Base-by-base conservation (phyloP, 1,140 invertebrate genomes). In the Eufriesea mexicana region DNA sequence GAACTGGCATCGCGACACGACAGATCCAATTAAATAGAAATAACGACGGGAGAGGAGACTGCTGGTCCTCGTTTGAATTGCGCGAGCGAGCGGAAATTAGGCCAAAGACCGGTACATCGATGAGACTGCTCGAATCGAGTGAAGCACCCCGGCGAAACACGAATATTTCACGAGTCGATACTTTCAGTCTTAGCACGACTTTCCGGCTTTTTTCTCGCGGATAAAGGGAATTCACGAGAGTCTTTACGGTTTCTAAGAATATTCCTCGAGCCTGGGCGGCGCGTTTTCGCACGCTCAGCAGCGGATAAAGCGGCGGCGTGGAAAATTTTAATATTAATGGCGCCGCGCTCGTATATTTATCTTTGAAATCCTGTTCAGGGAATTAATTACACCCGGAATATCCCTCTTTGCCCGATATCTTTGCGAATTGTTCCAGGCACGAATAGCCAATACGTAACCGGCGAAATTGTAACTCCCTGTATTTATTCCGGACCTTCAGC, bases 311-410 rank as follows among this genome's bases (percentile, higher is more conserved):
- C 42, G 18, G 18, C 5, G 12, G 6, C 35, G 42, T 10, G n/a
- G 25, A 25, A 68, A 57, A 78, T 68, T 28, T 59, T 23, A 78
- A 78, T 78, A 78, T 59, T 28, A 78, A 78, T 55, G 18, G 7
- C 6, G 12, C 1, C 2, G 16, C 12, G 47, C 25, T 16, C 10
- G 7, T 20, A n/a, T 5, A 42, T 70, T 45, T 78, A 78, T 9
- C 8, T 70, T 23, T 0, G 5, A 57, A 54, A 49, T 23, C 28
- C 18, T 10, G 8, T n/a, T 47, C 18, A 16, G 0, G 0, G n/a
- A 47, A 78, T 57, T 57, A 78, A 47, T 78, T 57, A 10, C n/a
- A 49, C 35, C 6, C 12, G 9, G 12, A 28, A 54, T 14, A 12
- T 47, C 6, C 10, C 18, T 5, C 7, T 5, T n/a, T 1, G n/a